Base-by-base conservation (phyloP, 2,888 invertebrate genomes). In the Zygothrica quintamaculata region DNA sequence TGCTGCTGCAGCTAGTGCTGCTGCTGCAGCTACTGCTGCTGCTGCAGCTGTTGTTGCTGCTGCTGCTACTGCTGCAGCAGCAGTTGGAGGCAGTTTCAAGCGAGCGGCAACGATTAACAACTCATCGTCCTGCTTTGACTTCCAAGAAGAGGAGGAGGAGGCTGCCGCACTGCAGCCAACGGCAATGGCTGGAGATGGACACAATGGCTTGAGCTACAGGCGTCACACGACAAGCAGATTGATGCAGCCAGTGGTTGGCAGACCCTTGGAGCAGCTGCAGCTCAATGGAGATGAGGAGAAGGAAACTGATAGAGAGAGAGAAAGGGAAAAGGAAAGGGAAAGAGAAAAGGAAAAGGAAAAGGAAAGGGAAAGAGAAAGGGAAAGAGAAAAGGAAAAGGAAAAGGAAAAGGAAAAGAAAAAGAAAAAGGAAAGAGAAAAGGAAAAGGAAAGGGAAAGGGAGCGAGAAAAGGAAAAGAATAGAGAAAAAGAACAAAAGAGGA, bases 61-160 rank as follows among this genome's bases (percentile, higher is more conserved):
- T 12, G 7, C 34, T 11, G 13, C 42, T 8, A n/a, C 25, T n/a
- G n/a, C 36, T 7, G 22, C 18, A 26, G 26, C 36, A 1, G 9
- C 42, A 15, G 15, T 11, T 13, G 3, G 8, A n/a, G n/a, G n/a
- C 11, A 40, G 7, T 1, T 3, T 13, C n/a, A 65, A 44, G 15
- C 12, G 12, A 1, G 15, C 8, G 7, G 15, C 36, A 36, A 5
- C 15, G 25, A 11, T 8, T 22, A 29, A 7, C 13, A 46, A 58
- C 0, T 58, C 74, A 1, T 57, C 94, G 50, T 94, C 95, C 0
- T 96, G 96, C 88, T 96, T 96, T 87, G 96, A 96, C 89, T 96
- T 96, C 88, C 94, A 95, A 73, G 94, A 94, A 47, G 95, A 95
- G 65, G 95, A 95, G 3, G 73, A 66, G 3, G 58, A 67, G 3